A percentile compares a stretch with the other conserved stretches of the same genome.
Conservation (phyloP, 2,113 vertebrate species). For the Shinisaurus crocodilurus region DNA sequence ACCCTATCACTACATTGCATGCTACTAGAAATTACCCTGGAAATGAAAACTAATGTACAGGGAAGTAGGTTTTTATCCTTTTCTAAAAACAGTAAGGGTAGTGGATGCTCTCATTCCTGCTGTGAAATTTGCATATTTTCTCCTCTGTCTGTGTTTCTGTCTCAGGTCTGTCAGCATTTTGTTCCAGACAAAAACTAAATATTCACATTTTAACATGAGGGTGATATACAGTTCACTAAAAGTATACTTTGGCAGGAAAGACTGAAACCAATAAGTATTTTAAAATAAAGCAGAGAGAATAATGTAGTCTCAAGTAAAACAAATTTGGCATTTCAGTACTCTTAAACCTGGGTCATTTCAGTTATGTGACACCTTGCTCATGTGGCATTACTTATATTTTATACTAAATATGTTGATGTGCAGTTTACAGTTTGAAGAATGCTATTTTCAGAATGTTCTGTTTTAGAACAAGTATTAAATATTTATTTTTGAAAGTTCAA, state of each 20-base stretch:
- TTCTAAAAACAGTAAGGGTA: conserved; percentile 18
- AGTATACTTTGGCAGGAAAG: not conserved
- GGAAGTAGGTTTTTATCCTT: not conserved
- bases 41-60: conserved; percentile 10
- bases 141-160: conserved; percentile 10
- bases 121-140: conserved; percentile 42
- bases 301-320: not conserved
- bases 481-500: not conserved
- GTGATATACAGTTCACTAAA: conserved; percentile 24
- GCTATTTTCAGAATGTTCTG: fast-evolving
- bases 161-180: conserved; percentile 33
- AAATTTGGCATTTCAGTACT: not conserved
- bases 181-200: conserved; percentile 16
- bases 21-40: not conserved
- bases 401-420: conserved; percentile 4
- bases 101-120: not conserved
- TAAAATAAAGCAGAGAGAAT: not conserved
- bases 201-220: not conserved
- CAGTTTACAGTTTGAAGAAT: conserved; percentile 23
- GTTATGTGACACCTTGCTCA: not conserved
- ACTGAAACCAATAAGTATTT: conserved; percentile 17
- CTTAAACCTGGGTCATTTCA: not conserved
- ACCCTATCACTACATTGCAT: conserved; percentile 19
- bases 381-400: conserved; percentile 39
- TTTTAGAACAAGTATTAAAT: not conserved